Evolutionary conservation across 2,113 vertebrate species (phyloP), one percentile per base, ranked within the genome.

Genomic region (Poecilia latipinna): DNA sequence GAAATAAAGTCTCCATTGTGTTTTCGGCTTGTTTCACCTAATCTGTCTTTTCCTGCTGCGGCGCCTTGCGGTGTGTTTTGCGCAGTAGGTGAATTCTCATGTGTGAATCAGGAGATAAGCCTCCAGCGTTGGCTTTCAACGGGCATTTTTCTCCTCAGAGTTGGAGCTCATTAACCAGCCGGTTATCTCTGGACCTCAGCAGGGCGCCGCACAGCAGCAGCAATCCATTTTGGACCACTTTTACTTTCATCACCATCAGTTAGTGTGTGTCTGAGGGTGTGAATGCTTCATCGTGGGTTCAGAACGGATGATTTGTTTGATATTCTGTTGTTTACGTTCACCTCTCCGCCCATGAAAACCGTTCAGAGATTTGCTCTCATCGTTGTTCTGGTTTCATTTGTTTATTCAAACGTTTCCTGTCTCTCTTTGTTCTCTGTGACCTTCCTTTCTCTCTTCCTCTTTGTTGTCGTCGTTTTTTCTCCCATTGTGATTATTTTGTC

Each of bases 31-130:
- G 74, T 78, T 79, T 78, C 68, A 78, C 68, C 66, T 82, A 44
- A 78, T 83, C 75, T 28, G 35, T 69, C 44, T 77, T 70, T 71
- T 60, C 28, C 68, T 76, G 31, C 22, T 62, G 68, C 22, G 78
- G 22, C 71, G 66, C 54, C 69, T 8, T 26, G 17, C 68, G 54
- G 62, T 68, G 77, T 86, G 4, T 88, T 82, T 81, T 81, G 85
- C 73, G 70, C 80, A 78, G 61, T 57, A 66, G 74, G 78, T 83
- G 80, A 32, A 67, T 75, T 60, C 68, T 68, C 72, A 84, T 17
- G 19, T 80, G 86, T 83, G 86, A 87, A 82, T 88, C 39, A 5
- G 67, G 22, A 90, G 89, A 90, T 86, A 86, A 90, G 77, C 78
- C 39, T 31, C 73, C 72, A 82, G 87, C 13, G 42, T 17, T 79